Base-by-base conservation (phyloP, 92 coral and sea anemone species). In the Phenganax stokvisi region DNA sequence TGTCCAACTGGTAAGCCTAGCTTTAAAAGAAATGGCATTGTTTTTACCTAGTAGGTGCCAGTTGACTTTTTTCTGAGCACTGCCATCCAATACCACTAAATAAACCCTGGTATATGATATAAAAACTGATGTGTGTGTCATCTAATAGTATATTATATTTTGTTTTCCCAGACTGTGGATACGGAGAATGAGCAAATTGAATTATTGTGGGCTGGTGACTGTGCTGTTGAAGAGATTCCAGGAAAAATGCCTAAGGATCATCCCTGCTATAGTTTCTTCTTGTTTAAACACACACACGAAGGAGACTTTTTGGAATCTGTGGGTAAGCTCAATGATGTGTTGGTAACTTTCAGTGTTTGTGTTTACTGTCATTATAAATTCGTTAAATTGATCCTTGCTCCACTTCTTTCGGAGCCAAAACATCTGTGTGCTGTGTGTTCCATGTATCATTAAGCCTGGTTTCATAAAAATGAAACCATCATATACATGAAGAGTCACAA, bases 271-370 rank as follows among this genome's bases (percentile, higher is more conserved):
- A 86, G 86, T 71, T 96, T 96, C 86, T 96, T 89, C 72, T 65
- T 92, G 80, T 96, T 92, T 82, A 90, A 90, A 76, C 97, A 96
- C 80, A 96, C 99, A 16, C 93, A 88, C 51, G 98, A 92, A 72
- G 98, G 98, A 51, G 98, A 94, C 80, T 88, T 85, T 71, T 62
- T 88, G 74, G 98, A 94, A 67, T 62, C 91, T 28, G 77, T 90
- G 75, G 85, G 98, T 94, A 75, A 85, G 93, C 80, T 28, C 6
- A 1, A 61, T 15, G 13, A 61, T 12, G 0, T 37, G 47, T 37
- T 37, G 5, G 47, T 5, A 37, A 1, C 3, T 37, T 37, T 37
- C 5, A 37, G 2, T 37, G 47, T 37, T 37, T 2, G 47, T 37
- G 47, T 37, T 37, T 37, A 37, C 47, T 37, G 47, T 37, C 2